phyloP scores from a whole-genome alignment of 2,888 invertebrate genomes.

The Desoria tigrina region DNA sequence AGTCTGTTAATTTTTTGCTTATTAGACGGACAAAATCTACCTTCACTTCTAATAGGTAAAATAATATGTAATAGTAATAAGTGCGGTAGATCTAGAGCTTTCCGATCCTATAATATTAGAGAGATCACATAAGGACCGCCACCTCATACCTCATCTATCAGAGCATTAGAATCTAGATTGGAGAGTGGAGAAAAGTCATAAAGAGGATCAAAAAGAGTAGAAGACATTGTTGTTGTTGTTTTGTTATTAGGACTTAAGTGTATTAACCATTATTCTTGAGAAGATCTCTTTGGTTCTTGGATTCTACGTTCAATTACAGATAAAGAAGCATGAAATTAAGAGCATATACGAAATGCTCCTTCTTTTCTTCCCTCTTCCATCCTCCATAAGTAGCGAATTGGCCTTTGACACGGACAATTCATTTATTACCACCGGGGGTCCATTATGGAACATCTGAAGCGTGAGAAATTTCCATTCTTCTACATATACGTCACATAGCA shows the following conservation, averaged over 20 bases:
- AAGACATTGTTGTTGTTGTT: conserved; percentile 7
- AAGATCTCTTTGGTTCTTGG: background rate
- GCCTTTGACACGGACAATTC: conserved; percentile 54
- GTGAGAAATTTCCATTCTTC: conserved; percentile 54
- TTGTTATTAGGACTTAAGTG: background rate
- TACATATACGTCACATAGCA: conserved; percentile 5
- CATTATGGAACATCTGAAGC: conserved; percentile 51
- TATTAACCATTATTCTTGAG: conserved; percentile 2
- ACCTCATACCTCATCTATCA: background rate
- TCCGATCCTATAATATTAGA: too few relatives aligned
- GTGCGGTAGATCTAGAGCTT: conserved; percentile 5
- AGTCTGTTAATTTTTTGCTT: conserved; percentile 36
- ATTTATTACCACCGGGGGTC: conserved; percentile 53
- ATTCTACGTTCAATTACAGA: conserved; percentile 46
- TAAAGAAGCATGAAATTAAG: conserved; percentile 54
- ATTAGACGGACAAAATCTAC: conserved; percentile 19
- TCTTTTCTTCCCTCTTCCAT: conserved; percentile 31
- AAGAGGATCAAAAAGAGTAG: conserved; percentile 8
- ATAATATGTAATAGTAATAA: background rate
- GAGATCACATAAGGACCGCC: background rate
- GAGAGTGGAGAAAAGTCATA: background rate
- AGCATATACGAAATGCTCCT: conserved; percentile 37
- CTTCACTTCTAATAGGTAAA: background rate
- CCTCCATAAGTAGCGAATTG: conserved; percentile 52
- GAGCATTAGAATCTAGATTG: too few relatives aligned